Base-by-base conservation (phyloP, 2,888 invertebrate species). In the Linyphia triangularis region DNA sequence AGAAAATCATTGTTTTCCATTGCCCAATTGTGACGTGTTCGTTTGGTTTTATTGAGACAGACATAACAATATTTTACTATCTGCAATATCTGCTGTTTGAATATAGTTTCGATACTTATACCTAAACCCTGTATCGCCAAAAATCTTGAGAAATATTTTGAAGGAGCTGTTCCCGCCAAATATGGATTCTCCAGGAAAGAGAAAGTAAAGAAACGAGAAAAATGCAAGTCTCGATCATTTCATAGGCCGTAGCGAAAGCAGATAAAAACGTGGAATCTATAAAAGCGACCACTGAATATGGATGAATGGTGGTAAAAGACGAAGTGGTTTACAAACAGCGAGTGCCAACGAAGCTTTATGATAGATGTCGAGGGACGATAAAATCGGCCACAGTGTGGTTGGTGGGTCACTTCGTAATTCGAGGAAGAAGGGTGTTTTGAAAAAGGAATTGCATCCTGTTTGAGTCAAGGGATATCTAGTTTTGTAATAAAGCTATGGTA, bases 251-350 rank as follows among this genome's bases (percentile, higher is more conserved):
- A 78, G 57, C 59, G 73, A 57, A 59, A 59, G 73, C 57, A 69
- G 51, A 79, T 77, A 77, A 63, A 73, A 77, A 37, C 26, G 26
- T 7, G 28, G 16, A 19, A 57, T 40, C 79, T 57, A 69, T 69
- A 67, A 69, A 69, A 67, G 51, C 79, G 63, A 57, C 67, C 79
- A 30, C 79, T 81, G 81, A 69, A 81, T 81, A 81, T 81, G 81
- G 69, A 81, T 81, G 81, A 81, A 70, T 26, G 57, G 59, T 26
- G 69, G 57, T 81, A 67, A 69, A 81, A 81, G 70, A 22, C 37
- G 61, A 63, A 61, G 77, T 61, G 67, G 78, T 69, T 79, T 67
- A 79, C 79, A 79, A 79, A 79, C 69, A 67, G 79, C 4, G 30
- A 13, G 33, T 40, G 24, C 43, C 33, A 6, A 30, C 28, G 63